Evolutionary conservation across 2,113 vertebrate species (phyloP).

Genomic region (Bettongia penicillata): DNA sequence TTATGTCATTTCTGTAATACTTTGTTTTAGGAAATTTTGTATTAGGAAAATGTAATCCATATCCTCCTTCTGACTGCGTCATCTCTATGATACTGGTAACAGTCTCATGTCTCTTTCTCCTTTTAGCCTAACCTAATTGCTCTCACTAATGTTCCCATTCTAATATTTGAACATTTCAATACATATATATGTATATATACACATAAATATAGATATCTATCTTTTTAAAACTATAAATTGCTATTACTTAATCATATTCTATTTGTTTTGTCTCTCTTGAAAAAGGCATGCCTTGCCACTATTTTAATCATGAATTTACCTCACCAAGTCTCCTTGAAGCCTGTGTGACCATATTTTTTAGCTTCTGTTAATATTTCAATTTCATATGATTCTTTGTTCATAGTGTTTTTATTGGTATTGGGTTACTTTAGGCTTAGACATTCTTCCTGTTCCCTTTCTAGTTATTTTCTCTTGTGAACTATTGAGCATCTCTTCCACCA

Average conservation of each 20-base stretch:
- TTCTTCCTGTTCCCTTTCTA: slow-evolving; percentile 27
- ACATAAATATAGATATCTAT: background rate
- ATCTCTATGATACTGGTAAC: background rate
- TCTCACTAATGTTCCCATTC: background rate
- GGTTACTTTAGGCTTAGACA: background rate
- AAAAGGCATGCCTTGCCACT: background rate
- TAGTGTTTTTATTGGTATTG: background rate
- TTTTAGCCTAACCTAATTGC: background rate
- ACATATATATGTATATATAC: background rate
- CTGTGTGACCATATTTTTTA: background rate
- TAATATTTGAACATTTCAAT: background rate
- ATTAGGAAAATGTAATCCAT: background rate
- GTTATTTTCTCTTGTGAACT: background rate
- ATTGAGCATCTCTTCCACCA: background rate
- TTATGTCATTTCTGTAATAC: background rate
- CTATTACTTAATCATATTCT: slow-evolving; percentile 10
- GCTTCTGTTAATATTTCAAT: background rate
- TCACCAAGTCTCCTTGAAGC: background rate
- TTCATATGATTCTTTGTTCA: slow-evolving; percentile 26
- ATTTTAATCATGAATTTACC: background rate
- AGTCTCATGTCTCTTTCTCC: background rate
- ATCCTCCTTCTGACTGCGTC: background rate
- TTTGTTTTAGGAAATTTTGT: background rate
- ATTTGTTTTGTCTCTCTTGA: slow-evolving; percentile 7
- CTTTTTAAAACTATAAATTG: background rate